Percentiles rank a stretch among this genome's conserved stretches.
Evolutionary conservation across 2,113 vertebrate species (phyloP).

Genomic region (Phalacrocorax pelagicus): DNA sequence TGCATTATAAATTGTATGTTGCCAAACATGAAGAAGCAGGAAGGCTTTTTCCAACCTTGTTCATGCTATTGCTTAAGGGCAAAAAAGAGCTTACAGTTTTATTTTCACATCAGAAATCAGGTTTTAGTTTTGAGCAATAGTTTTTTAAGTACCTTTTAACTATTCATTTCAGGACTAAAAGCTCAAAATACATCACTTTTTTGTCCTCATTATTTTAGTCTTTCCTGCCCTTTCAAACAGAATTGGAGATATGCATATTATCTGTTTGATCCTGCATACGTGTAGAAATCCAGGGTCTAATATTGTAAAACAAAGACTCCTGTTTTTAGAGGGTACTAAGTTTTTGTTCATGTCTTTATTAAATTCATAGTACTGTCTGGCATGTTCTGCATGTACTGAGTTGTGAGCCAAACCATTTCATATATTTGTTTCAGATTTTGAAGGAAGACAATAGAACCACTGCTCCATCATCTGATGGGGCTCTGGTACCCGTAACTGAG

Average conservation of each 20-base stretch:
- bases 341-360: not conserved
- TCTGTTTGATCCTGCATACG: not conserved
- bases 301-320: not conserved
- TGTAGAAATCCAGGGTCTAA: not conserved
- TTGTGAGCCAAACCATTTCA: not conserved
- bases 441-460: constrained; percentile 68
- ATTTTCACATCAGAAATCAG: not conserved
- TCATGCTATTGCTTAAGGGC: not conserved
- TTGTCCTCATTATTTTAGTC: not conserved
- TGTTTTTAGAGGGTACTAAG: not conserved
- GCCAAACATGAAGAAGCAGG: not conserved
- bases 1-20: not conserved
- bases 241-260: not conserved
- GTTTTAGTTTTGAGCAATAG: not conserved
- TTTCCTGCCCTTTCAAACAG: not conserved
- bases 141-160: not conserved
- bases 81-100: not conserved
- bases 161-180: not conserved
- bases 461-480: constrained; percentile 22
- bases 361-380: not conserved
- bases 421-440: constrained; percentile 62
- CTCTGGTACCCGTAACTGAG: constrained; percentile 65
- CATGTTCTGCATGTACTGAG: not conserved
- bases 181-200: not conserved
- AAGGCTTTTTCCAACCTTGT: accelerated